Evolutionary conservation across 2,797 vertebrate genomes (phyloP), one percentile per base, ranked within the genome.

Genomic region (Phalanger gymnotis): DNA sequence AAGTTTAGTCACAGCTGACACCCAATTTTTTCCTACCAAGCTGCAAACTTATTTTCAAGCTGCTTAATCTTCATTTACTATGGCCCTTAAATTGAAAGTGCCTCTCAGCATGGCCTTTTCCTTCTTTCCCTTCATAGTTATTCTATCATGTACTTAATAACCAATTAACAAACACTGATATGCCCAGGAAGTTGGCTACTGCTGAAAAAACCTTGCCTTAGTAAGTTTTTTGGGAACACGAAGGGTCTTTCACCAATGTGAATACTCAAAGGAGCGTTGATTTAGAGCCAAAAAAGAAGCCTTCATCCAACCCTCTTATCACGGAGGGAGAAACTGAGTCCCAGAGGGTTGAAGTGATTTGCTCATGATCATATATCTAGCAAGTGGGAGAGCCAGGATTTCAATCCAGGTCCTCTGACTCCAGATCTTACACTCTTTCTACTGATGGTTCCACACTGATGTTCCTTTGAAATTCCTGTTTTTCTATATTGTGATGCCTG

Each of bases 91-190:
- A 95, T 90, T 90, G 56, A 40, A 92, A 92, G 40, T 54, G 31
- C 7, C 81, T 90, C n/a, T n/a, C 54, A 90, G 58, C 19, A 4
- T 81, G 16, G 22, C 87, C 56, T 92, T 90, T 40, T 54, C 89
- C 92, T 54, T 54, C 19, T 55, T 95, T 53, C 51, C 19, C 58
- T 19, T 90, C 22, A 56, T 51, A 92, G 52, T n/a, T 54, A 92
- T 90, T 92, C 90, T 89, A 92, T 94, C 11, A 92, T 2, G 51
- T 54, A 51, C n/a, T 61, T 92, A 95, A 95, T 92, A 34, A 90
- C n/a, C 22, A 53, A 66, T 16, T 16, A 95, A 66, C 90, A 90
- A 92, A 90, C 81, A 95, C 54, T 51, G 54, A 66, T 92, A 40
- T 66, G 55, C 28, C 56, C 57, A 31, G 34, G 54, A 47, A 92